Evolutionary conservation across 2,888 invertebrate genomes (phyloP), one percentile per base, ranked within the genome.

Genomic region (Nephrocerus scutellatus): DNA sequence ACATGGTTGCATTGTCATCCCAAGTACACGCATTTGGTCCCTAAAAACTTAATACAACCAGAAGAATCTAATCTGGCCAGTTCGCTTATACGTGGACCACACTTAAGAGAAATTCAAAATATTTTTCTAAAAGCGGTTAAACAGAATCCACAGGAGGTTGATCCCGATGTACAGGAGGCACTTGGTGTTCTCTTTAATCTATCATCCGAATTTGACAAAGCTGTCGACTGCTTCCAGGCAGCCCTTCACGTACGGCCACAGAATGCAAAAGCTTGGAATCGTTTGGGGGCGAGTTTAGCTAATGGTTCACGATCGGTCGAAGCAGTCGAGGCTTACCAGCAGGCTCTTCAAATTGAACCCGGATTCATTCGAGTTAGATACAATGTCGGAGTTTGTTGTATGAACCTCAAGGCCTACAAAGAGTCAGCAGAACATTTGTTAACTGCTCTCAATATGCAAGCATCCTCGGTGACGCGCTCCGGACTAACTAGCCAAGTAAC

Each of bases 371-470:
- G 98, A 42, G 95, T 96, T 6, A 77, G 98, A 44, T 98, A 95
- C 65, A 98, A 98, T 72, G 84, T 98, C 41, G 97, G 96, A 18
- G 95, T 98, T 38, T 91, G 93, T 43, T 98, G 97, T 63, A 89
- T 97, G 70, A 96, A 96, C 70, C 75, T 98, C 30, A 84, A 86
- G 52, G 91, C 92, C 29, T 86, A 96, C 61, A 92, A 83, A 59
- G 87, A 97, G 71, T 95, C 97, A 6, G 89, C 87, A 10, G 95
- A 96, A 65, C 97, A 98, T 72, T 84, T 98, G 55, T 67, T 97
- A 32, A 83, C 84, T 4, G 95, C 96, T 1, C 70, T 98, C 23
- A 93, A 91, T 67, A 84, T 93, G 66, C 97, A 98, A 72, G 79
- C 84, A 15, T 79, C 59, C 34, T 62, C 65, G 59, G 62, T 72